Evolutionary conservation across 2,113 vertebrate species (phyloP).

Genomic region (Caloenas nicobarica): DNA sequence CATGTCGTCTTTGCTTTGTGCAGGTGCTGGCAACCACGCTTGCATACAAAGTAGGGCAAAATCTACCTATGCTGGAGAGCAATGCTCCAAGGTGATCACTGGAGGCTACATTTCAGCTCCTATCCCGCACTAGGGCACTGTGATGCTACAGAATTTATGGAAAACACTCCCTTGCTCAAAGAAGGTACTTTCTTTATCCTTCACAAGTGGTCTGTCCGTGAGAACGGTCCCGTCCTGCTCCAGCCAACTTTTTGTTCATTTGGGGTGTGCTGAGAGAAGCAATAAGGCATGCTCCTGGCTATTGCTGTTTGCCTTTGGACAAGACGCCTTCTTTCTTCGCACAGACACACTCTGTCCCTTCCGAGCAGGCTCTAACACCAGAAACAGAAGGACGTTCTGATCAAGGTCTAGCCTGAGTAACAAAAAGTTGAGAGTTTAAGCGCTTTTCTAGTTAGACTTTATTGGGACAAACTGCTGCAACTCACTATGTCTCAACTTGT

Average conservation of each 20-base stretch:
- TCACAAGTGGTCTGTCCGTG: not conserved
- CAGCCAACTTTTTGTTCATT: not conserved
- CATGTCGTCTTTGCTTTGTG: not conserved
- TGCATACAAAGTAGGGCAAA: not conserved
- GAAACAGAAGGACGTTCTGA: not conserved
- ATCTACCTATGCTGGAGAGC: not conserved
- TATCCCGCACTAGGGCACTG: not conserved
- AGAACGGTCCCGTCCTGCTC: not conserved
- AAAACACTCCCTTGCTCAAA: not conserved
- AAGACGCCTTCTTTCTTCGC: not conserved
- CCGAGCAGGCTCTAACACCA: not conserved
- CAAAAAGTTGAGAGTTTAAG: not conserved
- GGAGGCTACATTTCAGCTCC: not conserved
- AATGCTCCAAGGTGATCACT: not conserved
- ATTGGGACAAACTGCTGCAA: not conserved
- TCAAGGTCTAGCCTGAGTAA: not conserved
- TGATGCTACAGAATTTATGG: not conserved
- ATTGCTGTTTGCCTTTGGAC: not conserved
- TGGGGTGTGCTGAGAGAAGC: not conserved
- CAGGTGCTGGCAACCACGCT: not conserved
- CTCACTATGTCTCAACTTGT: not conserved
- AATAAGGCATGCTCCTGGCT: not conserved
- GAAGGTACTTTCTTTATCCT: not conserved
- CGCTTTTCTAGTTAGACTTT: not conserved
- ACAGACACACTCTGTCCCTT: not conserved